Percentiles rank a stretch among this genome's conserved stretches.
phyloP scores from a whole-genome alignment of 2,797 vertebrate genomes.

The Poecilia wingei region DNA sequence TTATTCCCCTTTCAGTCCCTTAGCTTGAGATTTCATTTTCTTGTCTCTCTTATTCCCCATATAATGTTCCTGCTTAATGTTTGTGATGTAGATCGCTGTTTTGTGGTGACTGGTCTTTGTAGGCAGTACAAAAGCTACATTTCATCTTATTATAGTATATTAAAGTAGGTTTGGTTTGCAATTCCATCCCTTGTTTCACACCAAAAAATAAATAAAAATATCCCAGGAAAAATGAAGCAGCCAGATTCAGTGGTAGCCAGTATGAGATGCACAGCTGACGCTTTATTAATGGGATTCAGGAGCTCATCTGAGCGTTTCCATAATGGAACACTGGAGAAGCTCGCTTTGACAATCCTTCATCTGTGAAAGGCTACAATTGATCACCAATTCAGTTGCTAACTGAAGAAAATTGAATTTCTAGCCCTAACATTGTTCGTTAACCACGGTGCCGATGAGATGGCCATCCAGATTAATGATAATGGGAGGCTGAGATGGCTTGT shows the following conservation, averaged over 20 bases:
- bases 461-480: slow-evolving; percentile 87
- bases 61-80: slow-evolving; percentile 51
- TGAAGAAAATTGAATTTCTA: slow-evolving; percentile 85
- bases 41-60: slow-evolving; percentile 30
- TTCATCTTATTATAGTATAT: slow-evolving; percentile 48
- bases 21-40: slow-evolving; percentile 28
- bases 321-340: slow-evolving; percentile 79
- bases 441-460: slow-evolving; percentile 84
- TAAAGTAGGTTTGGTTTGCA: slow-evolving; percentile 46
- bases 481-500: slow-evolving; percentile 80
- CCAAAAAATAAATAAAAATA: slow-evolving; percentile 37
- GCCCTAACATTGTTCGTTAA: slow-evolving; percentile 87
- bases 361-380: slow-evolving; percentile 80
- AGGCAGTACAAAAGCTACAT: slow-evolving; percentile 28
- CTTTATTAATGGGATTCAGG: slow-evolving; percentile 81
- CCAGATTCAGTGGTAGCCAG: slow-evolving; percentile 36
- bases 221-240: slow-evolving; percentile 14
- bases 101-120: slow-evolving; percentile 7
- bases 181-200: slow-evolving; percentile 17
- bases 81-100: slow-evolving; percentile 10
- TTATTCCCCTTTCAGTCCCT: slow-evolving; percentile 11
- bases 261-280: slow-evolving; percentile 56
- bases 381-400: slow-evolving; percentile 85
- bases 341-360: slow-evolving; percentile 80
- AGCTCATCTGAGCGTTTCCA: slow-evolving; percentile 77